Evolutionary conservation across 2,888 invertebrate species (phyloP).

Genomic region (Mechanitis messenoides): DNA sequence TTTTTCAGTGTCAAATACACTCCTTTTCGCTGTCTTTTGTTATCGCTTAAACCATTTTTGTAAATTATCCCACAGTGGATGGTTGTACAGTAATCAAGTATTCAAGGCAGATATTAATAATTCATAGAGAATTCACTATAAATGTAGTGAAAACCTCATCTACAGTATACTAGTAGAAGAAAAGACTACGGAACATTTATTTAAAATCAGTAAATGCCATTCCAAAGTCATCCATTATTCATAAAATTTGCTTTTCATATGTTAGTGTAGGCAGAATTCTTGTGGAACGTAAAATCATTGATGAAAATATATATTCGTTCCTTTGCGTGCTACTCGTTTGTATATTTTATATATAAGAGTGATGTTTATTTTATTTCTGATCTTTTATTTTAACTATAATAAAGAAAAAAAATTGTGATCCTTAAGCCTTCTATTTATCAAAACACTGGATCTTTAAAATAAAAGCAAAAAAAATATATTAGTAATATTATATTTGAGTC

Average conservation of each 20-base stretch:
- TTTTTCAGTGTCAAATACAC: too few relatives aligned
- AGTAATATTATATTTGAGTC: too few relatives aligned
- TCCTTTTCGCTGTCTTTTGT: neutral
- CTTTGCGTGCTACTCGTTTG: conserved; percentile 21
- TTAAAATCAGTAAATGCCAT: conserved; percentile 38
- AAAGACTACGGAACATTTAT: conserved; percentile 25
- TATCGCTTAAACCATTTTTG: neutral
- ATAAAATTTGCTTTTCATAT: conserved; percentile 47
- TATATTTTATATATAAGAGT: conserved; percentile 19
- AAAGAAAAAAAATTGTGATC: too few relatives aligned
- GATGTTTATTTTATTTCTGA: conserved; percentile 8
- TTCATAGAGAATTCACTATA: conserved; percentile 9
- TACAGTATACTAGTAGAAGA: conserved; percentile 10
- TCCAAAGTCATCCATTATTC: conserved; percentile 49
- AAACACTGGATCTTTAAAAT: too few relatives aligned
- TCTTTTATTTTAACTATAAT: neutral
- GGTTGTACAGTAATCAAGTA: too few relatives aligned
- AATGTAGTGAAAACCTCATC: conserved; percentile 5
- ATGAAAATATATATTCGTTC: conserved; percentile 43
- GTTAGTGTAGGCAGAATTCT: conserved; percentile 24
- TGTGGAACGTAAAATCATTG: conserved; percentile 35
- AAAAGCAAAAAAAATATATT: too few relatives aligned
- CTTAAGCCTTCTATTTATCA: too few relatives aligned
- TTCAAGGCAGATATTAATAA: conserved; percentile 7
- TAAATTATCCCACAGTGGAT: neutral